Conservation (phyloP, 2,113 vertebrate species). For the Callithrix jacchus region DNA sequence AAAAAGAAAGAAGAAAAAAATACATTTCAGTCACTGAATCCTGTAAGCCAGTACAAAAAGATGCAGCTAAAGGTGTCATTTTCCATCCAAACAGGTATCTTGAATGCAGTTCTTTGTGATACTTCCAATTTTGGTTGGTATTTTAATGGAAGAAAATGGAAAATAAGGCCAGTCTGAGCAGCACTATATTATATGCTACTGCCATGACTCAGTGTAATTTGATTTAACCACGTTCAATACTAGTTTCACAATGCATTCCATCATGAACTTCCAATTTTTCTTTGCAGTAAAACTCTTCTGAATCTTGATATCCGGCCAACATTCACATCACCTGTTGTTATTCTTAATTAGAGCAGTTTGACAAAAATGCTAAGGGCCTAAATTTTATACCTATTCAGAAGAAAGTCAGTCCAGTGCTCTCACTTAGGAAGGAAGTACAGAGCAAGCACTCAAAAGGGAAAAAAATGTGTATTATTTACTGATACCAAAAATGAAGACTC, state of each 20-base stretch:
- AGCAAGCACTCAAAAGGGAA: neutral
- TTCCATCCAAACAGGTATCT: slow-evolving; percentile 56
- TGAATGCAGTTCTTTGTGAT: slow-evolving; percentile 51
- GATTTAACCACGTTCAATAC: slow-evolving; percentile 24
- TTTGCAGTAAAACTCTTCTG: slow-evolving; percentile 20
- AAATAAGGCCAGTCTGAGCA: slow-evolving; percentile 18
- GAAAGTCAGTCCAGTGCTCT: neutral
- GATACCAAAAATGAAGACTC: neutral
- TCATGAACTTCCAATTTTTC: slow-evolving; percentile 43
- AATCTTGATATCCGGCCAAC: neutral
- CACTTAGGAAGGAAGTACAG: neutral
- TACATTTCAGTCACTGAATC: neutral
- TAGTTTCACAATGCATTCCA: neutral
- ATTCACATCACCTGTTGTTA: slow-evolving; percentile 5
- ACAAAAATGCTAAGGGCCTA: neutral
- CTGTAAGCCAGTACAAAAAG: slow-evolving; percentile 10
- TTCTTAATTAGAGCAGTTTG: slow-evolving; percentile 18
- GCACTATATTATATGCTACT: neutral
- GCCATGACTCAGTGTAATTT: slow-evolving; percentile 38
- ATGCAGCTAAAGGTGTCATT: slow-evolving; percentile 35
- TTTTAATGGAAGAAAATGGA: slow-evolving; percentile 64
- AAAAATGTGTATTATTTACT: neutral
- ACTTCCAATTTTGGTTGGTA: neutral
- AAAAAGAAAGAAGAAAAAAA: neutral
- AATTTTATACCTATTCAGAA: slow-evolving; percentile 1